Base-by-base conservation (phyloP, 2,888 invertebrate species). In the Sarcophaga rosellei region DNA sequence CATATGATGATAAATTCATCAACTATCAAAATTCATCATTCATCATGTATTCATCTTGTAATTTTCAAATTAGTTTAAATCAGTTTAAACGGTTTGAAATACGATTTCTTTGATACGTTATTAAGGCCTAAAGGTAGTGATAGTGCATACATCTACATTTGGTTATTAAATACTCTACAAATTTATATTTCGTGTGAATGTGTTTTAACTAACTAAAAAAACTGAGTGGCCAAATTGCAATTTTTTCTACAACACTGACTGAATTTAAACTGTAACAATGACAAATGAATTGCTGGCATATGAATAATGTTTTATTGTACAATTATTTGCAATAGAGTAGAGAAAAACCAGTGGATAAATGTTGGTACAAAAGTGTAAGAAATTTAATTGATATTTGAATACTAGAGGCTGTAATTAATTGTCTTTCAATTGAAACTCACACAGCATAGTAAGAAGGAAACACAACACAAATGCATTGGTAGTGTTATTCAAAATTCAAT, bases 351-450 rank as follows among this genome's bases (percentile, higher is more conserved):
- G 53, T 15, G 53, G 0, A 17, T 15, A 53, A 53, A 15, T 53
- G 35, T 1, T 35, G 35, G 35, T 2, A 10, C 15, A 21, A 68
- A 35, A 35, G 62, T 53, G 15, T 25, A 65, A 12, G 17, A 25
- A 75, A 73, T 77, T 35, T 35, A 35, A 73, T 21, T 53, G 45
- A 63, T 44, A 57, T 35, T 35, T 44, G 6, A 74, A 68, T 61
- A 68, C 62, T 53, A 20, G 17, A 8, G 65, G n/a, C 62, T 63
- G 70, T 70, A 85, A 81, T 85, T 81, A 85, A 75, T 78, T 78
- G 74, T 35, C 8, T 53, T 44, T 66, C 25, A 57, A 81, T 77
- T 68, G 44, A 57, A 80, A 53, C 45, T 15, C 8, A 11, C 10
- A 35, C 35, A 35, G 10, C 8, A 10, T 61, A 74, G 70, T 65